phyloP scores from a whole-genome alignment of 2,888 invertebrate species.

The Acrobasis repandana region DNA sequence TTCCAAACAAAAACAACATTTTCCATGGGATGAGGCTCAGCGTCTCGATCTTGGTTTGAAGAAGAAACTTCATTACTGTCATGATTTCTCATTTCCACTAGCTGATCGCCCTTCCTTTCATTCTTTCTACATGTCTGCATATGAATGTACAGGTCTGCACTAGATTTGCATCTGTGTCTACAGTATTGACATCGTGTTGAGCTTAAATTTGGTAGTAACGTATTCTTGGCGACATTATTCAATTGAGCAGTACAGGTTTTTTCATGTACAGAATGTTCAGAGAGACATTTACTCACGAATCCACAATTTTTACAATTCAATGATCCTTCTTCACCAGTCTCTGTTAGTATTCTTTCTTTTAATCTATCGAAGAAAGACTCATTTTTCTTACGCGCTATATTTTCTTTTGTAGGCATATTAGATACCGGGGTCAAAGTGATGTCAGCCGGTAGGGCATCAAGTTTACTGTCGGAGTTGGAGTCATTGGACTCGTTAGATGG shows the following conservation, averaged over 20 bases:
- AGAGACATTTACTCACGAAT: constrained; percentile 90
- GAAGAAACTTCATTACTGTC: constrained; percentile 57
- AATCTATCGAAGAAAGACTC: constrained; percentile 92
- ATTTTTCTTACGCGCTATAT: constrained; percentile 82
- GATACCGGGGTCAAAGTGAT: constrained; percentile 56
- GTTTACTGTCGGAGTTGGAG: constrained; percentile 36
- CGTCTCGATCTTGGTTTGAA: constrained; percentile 59
- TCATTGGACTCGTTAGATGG: constrained; percentile 33
- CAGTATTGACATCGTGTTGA: constrained; percentile 94
- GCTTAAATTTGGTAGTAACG: constrained; percentile 78
- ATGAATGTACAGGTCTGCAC: constrained; percentile 89
- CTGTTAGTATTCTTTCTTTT: constrained; percentile 87
- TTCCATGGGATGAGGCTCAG: constrained; percentile 89
- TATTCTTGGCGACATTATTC: constrained; percentile 62
- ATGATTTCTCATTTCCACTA: constrained; percentile 56
- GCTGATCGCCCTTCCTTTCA: constrained; percentile 56
- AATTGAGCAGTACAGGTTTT: constrained; percentile 84
- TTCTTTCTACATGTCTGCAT: constrained; percentile 86
- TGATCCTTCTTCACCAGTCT: constrained; percentile 85
- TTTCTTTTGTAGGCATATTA: constrained; percentile 51
- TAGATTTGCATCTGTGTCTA: constrained; percentile 93
- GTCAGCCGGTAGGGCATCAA: constrained; percentile 54
- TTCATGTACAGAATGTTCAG: constrained; percentile 91
- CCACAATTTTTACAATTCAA: constrained; percentile 88
- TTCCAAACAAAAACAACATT: constrained; percentile 93